Base-by-base conservation (phyloP, 1,140 invertebrate genomes). In the Ips typographus region DNA sequence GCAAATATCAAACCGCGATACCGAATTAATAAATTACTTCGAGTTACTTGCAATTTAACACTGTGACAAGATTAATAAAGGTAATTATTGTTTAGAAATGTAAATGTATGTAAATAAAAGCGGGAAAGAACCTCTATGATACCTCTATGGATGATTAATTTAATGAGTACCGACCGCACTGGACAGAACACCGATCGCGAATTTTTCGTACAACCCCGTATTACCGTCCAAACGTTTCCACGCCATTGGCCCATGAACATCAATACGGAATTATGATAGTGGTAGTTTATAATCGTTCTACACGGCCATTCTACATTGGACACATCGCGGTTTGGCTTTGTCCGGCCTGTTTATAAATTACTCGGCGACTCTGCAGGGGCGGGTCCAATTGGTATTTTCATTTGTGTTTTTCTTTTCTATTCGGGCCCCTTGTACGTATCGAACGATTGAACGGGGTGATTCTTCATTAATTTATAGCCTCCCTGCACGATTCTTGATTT, bases 261-360 rank as follows among this genome's bases (percentile, higher is more conserved):
- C 75, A 74, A 76, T 76, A 71, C 68, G 70, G 62, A 77, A 75
- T 77, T 77, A 77, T 77, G 75, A 74, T 73, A 73, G 67, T 70
- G 61, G 70, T 63, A 61, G 70, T 73, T 65, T 71, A 76, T 76
- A 76, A 75, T 75, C 75, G 72, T 72, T 77, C 71, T 74, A 70
- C 72, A 71, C 68, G 65, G 71, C 71, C 68, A 74, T 75, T 75
- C 73, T 75, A 74, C 72, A 72, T 74, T 72, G 71, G 72, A 75
- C 72, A 67, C 65, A 73, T 72, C 65, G 75, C 73, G 74, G 75
- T 77, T 67, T 71, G 55, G 71, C 73, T 77, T 77, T 75, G 73
- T 77, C 74, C 70, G 71, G 52, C 66, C 60, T 58, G 72, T 62
- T 73, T 71, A 74, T 77, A 77, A 77, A 75, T 77, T 74, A 75